Evolutionary conservation across 2,888 invertebrate species (phyloP), one percentile per base, ranked within the genome.

Genomic region (Dyspetes luteomarginatus): DNA sequence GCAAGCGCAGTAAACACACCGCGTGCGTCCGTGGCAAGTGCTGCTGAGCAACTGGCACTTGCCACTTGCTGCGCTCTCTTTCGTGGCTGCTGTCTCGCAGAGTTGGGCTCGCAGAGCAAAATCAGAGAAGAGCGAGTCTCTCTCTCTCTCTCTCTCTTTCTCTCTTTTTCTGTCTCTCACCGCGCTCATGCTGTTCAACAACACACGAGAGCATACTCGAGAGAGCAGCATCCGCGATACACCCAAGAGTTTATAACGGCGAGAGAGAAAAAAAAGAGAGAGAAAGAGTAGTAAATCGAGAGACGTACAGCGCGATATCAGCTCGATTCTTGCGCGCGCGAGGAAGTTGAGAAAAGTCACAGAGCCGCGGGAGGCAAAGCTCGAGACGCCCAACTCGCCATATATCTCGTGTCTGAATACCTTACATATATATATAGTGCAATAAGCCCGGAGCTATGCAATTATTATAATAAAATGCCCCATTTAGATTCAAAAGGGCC

Each of bases 21-120:
- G 67, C 83, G 88, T 88, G 88, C 89, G 89, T 85, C 86, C 89
- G 89, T 87, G 87, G 87, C 90, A 88, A 92, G 86, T 87, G 91
- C 90, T 86, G 90, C 86, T 84, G 87, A 89, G 88, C 90, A 89
- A 91, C 91, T 91, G 88, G 80, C 75, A 3, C 86, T 88, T 86
- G 87, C 86, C 83, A 87, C 86, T 88, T 85, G 85, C 84, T 72
- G 68, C 74, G 82, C 81, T 72, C 65, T 74, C 74, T n/a, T n/a
- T 77, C 67, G 65, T 45, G 43, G 52, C 55, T 58, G 76, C 48
- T 41, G 62, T n/a, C 50, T 45, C 45, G 36, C 36, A 36, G n/a
- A n/a, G n/a, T n/a, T n/a, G n/a, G n/a, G n/a, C n/a, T n/a, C n/a
- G n/a, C n/a, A n/a, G n/a, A n/a, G n/a, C n/a, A n/a, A n/a, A n/a